phyloP scores from a whole-genome alignment of 2,113 vertebrate species.

The Hemibagrus wyckioides region DNA sequence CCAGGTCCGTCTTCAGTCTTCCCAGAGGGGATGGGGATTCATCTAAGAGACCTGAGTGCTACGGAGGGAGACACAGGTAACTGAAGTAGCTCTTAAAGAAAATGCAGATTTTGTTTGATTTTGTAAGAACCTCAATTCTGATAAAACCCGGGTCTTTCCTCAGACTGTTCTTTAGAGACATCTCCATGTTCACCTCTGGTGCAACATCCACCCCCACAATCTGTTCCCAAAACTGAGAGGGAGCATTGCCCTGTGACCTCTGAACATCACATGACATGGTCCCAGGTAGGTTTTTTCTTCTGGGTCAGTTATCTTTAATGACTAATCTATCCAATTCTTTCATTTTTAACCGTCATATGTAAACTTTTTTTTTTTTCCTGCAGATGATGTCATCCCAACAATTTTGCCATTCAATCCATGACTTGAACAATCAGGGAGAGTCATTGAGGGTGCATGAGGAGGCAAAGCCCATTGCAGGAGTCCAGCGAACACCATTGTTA shows the following conservation, averaged over 20 bases:
- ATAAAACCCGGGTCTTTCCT: neutral
- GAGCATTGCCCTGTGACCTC: constrained; percentile 35
- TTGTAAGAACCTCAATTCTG: neutral
- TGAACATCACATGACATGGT: constrained; percentile 50
- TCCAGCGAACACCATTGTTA: constrained; percentile 18
- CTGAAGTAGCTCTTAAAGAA: neutral
- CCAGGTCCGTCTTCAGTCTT: constrained; percentile 52
- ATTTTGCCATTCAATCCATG: constrained; percentile 28
- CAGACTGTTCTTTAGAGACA: constrained; percentile 60
- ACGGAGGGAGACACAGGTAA: constrained; percentile 56
- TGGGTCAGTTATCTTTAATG: neutral
- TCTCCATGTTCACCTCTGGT: constrained; percentile 50
- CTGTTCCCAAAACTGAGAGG: constrained; percentile 37
- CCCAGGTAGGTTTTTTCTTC: constrained; percentile 46
- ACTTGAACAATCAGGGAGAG: constrained; percentile 30
- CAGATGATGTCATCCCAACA: constrained; percentile 44
- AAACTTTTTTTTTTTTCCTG: neutral
- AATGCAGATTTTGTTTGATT: neutral
- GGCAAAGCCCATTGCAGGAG: constrained; percentile 25
- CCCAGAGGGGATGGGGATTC: constrained; percentile 39
- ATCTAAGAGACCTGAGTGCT: constrained; percentile 27
- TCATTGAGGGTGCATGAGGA: constrained; percentile 33
- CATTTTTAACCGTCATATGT: constrained; percentile 27
- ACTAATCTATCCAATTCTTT: constrained; percentile 3
- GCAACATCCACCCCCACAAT: constrained; percentile 50